A percentile compares a stretch with the other conserved stretches of the same genome.
These are phyloP conservation scores for Yponomeuta cagnagella DNA, from an alignment of 2,888 invertebrate genomes.

Conservation along the genomic window DNA sequence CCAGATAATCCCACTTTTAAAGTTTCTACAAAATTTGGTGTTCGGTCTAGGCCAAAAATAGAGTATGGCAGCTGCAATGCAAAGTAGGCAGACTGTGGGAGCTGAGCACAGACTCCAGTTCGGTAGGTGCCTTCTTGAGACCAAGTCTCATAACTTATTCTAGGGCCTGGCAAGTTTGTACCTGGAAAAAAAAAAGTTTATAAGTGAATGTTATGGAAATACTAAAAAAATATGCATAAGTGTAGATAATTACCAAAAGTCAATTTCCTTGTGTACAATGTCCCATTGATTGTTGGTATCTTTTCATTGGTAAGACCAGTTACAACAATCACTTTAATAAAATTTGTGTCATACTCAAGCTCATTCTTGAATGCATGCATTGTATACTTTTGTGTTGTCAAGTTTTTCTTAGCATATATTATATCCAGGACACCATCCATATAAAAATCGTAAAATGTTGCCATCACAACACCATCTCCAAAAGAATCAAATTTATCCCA, in stretches of 20 bases:
- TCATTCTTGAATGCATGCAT: slow-evolving; percentile 90
- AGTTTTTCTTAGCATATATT: slow-evolving; percentile 80
- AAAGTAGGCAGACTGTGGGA: slow-evolving; percentile 94
- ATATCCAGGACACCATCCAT: slow-evolving; percentile 97
- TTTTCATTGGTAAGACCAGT: slow-evolving; percentile 86
- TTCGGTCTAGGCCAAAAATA: slow-evolving; percentile 97
- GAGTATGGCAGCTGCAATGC: slow-evolving; percentile 96
- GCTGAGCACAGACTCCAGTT: slow-evolving; percentile 88
- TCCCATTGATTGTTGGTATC: slow-evolving; percentile 82
- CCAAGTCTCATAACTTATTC: slow-evolving; percentile 89
- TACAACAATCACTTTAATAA: slow-evolving; percentile 95
- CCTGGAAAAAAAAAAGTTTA: slow-evolving; percentile 45
- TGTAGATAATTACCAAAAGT: slow-evolving; percentile 79
- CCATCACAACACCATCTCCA: slow-evolving; percentile 85
- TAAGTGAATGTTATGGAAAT: not conserved
- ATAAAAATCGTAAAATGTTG: slow-evolving; percentile 94
- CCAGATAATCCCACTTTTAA: slow-evolving; percentile 87
- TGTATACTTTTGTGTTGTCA: slow-evolving; percentile 65
- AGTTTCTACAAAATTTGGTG: slow-evolving; percentile 97
- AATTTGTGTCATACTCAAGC: slow-evolving; percentile 95
- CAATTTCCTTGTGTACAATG: slow-evolving; percentile 83
- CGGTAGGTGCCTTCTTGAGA: slow-evolving; percentile 90
- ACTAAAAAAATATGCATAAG: slow-evolving; percentile 13
- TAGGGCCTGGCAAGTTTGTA: slow-evolving; percentile 94
- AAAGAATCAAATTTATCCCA: slow-evolving; percentile 85